phyloP scores from a whole-genome alignment of 2,113 vertebrate genomes.

The Xenopus laevis region DNA sequence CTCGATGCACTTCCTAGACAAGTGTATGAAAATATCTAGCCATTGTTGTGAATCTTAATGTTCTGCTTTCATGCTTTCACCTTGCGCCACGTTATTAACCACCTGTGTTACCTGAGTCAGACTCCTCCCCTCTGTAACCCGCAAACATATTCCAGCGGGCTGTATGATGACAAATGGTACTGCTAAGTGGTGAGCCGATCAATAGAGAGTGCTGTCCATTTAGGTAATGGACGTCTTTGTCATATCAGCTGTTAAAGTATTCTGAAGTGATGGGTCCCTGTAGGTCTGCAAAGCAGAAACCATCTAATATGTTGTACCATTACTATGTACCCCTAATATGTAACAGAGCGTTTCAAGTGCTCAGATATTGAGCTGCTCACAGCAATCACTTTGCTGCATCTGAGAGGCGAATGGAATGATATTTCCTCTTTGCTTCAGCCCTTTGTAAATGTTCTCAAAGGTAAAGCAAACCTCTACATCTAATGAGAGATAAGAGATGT shows the following conservation, averaged over 20 bases:
- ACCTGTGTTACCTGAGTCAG: constrained; percentile 55
- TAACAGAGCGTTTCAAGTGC: constrained; percentile 52
- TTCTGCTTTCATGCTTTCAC: background rate
- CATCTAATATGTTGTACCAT: constrained; percentile 52
- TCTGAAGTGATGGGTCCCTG: constrained; percentile 74
- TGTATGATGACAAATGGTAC: constrained; percentile 76
- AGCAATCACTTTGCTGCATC: no score
- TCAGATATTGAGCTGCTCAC: constrained; percentile 26
- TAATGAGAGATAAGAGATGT: no score
- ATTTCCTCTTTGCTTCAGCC: no score
- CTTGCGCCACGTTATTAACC: constrained; percentile 63
- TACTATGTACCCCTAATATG: constrained; percentile 51
- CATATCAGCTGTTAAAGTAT: constrained; percentile 72
- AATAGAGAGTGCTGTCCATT: constrained; percentile 88
- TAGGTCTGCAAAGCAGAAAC: constrained; percentile 66
- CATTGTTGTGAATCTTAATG: background rate
- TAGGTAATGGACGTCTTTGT: constrained; percentile 86
- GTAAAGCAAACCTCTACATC: no score
- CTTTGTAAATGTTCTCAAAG: no score
- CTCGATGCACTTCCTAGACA: background rate
- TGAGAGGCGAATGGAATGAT: no score
- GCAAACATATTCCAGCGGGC: constrained; percentile 65
- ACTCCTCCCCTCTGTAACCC: constrained; percentile 57
- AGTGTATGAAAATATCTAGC: no score
- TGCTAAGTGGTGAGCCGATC: constrained; percentile 75